Conservation (phyloP, 2,888 invertebrate species). For the Aphrophora alni region DNA sequence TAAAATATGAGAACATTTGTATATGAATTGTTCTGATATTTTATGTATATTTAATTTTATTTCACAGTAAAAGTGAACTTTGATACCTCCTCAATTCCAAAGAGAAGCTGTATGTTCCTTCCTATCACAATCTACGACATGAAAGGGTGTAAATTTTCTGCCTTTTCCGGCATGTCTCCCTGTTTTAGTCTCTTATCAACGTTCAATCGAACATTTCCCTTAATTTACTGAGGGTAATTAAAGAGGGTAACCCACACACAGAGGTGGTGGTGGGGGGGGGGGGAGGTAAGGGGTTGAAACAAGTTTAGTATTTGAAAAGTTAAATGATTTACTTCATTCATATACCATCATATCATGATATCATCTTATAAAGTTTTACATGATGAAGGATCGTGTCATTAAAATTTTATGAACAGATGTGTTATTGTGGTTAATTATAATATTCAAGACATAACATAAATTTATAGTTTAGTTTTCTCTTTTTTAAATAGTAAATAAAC, state of each 20-base stretch:
- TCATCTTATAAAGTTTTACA: too few species aligned
- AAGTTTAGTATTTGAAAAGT: not conserved
- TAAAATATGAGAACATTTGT: too few species aligned
- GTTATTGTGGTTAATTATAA: too few species aligned
- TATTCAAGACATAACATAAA: too few species aligned
- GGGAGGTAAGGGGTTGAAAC: not conserved
- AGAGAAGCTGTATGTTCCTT: not conserved
- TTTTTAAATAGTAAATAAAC: too few species aligned
- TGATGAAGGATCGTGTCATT: too few species aligned
- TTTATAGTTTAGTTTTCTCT: too few species aligned
- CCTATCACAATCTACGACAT: not conserved
- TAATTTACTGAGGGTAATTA: slow-evolving; percentile 43
- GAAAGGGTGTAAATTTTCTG: slow-evolving; percentile 40
- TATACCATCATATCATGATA: not conserved
- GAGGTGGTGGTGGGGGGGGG: too few species aligned
- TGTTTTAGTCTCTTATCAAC: slow-evolving; percentile 37
- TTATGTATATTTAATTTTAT: too few species aligned
- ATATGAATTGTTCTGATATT: too few species aligned
- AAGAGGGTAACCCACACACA: slow-evolving; percentile 31
- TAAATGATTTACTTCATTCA: not conserved
- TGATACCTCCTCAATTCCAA: not conserved
- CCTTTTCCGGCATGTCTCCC: slow-evolving; percentile 38
- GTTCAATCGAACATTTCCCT: slow-evolving; percentile 44
- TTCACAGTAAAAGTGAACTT: not conserved
- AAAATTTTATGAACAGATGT: too few species aligned